A percentile compares a stretch with the other conserved stretches of the same genome.
These are phyloP conservation scores for Bombus balteatus DNA, from an alignment of 1,140 invertebrate species.

Conservation along the genomic window DNA sequence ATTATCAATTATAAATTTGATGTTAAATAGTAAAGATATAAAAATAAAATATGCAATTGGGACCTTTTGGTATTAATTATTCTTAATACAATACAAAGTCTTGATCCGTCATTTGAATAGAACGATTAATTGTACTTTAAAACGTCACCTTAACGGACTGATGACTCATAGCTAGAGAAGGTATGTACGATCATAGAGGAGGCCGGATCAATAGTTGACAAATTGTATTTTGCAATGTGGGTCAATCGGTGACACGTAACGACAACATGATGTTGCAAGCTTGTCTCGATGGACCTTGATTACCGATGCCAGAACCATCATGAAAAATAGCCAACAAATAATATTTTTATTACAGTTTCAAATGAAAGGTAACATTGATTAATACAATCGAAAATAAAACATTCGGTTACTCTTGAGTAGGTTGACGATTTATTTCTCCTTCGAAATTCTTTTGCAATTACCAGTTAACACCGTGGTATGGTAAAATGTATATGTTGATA, in stretches of 20 bases:
- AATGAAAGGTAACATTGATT: not conserved
- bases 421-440: not conserved
- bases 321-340: conserved; percentile 19
- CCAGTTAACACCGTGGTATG: not conserved
- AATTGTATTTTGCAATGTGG: conserved; percentile 58
- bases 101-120: conserved; percentile 2
- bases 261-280: conserved; percentile 51
- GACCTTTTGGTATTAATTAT: not conserved
- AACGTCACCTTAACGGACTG: conserved; percentile 1
- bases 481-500: not conserved
- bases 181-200: conserved; percentile 30
- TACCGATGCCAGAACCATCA: conserved; percentile 32
- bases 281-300: conserved; percentile 54
- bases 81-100: not conserved
- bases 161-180: conserved; percentile 4
- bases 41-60: not conserved
- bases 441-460: not conserved
- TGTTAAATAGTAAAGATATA: not conserved
- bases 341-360: not conserved
- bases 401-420: not conserved
- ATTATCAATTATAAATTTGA: not conserved
- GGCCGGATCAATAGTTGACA: conserved; percentile 58
- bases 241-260: conserved; percentile 47
- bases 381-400: not conserved
- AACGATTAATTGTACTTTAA: conserved; percentile 29